Evolutionary conservation across 2,797 vertebrate genomes (phyloP), one percentile per base, ranked within the genome.

Genomic region (Gallirallus australis): DNA sequence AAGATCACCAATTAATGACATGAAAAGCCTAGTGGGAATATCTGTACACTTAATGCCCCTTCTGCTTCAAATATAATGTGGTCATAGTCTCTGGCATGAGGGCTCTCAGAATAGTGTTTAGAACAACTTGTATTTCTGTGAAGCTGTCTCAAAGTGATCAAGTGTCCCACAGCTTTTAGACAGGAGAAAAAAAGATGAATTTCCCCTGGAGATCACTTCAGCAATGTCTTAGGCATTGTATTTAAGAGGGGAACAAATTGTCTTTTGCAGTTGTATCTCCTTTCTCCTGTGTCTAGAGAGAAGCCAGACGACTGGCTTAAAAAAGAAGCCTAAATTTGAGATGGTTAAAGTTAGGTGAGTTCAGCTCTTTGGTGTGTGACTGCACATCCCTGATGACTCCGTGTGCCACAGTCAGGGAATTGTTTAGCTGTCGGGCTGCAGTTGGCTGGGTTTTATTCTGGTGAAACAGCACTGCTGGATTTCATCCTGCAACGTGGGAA

Each of bases 1-100:
- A 97, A 98, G 97, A 98, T 98, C 97, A 97, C 97, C 96, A 96
- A 31, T 97, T 98, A 98, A 98, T 97, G 97, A 92, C 96, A 96
- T 86, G 94, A 97, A 97, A 96, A 97, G 93, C 93, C 69, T 95
- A 53, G 79, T 89, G 93, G 89, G 95, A 96, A 90, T 95, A 96
- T 93, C 90, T 68, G 87, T 86, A 63, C 56, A 35, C 78, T 94
- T 94, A 87, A 92, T 95, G 73, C 89, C 90, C 77, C 85, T 94
- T 80, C 93, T 93, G 61, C 85, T 90, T 86, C 28, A 3, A 50
- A 21, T 69, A 28, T 52, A 77, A 47, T 35, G 47, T 0, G 1
- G 79, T 54, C 86, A 31, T 23, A 39, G 59, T 65, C 73, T 45
- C 12, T 59, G 76, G 66, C 0, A 0, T 50, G 45, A 66, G 64